Evolutionary conservation across 2,888 invertebrate species (phyloP), one percentile per base, ranked within the genome.

Genomic region (Exephanes ischioxanthus): DNA sequence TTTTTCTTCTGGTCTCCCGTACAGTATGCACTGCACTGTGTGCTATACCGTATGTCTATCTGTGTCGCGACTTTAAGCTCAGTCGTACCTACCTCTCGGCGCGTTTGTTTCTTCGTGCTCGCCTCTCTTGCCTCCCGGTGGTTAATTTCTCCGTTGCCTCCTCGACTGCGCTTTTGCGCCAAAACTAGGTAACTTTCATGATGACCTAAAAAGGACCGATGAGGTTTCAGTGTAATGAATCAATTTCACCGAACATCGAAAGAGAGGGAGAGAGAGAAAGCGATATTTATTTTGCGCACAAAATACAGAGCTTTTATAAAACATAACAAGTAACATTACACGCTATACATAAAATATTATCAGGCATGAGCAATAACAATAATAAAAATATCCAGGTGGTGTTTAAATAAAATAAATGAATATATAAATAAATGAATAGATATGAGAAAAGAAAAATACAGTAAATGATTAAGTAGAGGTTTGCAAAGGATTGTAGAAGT

Each of bases 11-110:
- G 51, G 37, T 41, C 55, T 81, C 79, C 76, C 53, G n/a, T 66
- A 45, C 72, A 48, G 55, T 67, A 67, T 63, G 37, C 73, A 45
- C 48, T 51, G 75, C 66, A 51, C 37, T 45, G 58, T 66, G 66
- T 33, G 14, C 66, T 51, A 19, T 63, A 66, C 71, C 48, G 66
- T 63, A 66, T 66, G 48, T 48, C 75, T 66, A 51, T 51, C 51
- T 51, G 66, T 66, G 75, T 76, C 58, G 51, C 75, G 75, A 66
- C 14, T 66, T 33, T 67, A 67, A 78, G 72, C 61, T 73, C 83
- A 67, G 55, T 72, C 37, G 80, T 70, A 33, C 22, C 22, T 53
- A 55, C 63, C 33, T 14, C 75, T 77, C 55, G n/a, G 61, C 70
- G 58, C 51, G 30, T 26, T 51, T 30, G 16, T 48, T 30, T 70